Conservation (phyloP, 1,140 invertebrate species). For the Trachymyrmex cornetzi region DNA sequence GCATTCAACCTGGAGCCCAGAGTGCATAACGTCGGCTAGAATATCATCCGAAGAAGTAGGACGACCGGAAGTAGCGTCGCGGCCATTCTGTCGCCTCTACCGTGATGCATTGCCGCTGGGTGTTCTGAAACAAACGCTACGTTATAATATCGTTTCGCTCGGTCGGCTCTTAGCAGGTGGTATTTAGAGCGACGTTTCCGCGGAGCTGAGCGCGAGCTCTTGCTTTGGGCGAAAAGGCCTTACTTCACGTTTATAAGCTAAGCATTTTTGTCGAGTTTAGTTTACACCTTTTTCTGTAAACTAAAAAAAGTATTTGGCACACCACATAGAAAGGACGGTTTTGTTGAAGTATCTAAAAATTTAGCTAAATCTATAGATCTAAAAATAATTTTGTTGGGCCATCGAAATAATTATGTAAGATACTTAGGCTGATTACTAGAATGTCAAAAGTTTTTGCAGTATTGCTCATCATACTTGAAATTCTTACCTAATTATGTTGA, state of each 20-base stretch:
- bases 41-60: constrained; percentile 76
- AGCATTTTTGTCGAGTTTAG: constrained; percentile 8
- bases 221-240: constrained; percentile 11
- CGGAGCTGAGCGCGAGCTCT: background rate
- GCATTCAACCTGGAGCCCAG: constrained; percentile 46
- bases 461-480: no score
- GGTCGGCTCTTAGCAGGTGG: constrained; percentile 41
- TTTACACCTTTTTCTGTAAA: background rate
- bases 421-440: no score
- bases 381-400: no score
- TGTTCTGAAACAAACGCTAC: constrained; percentile 84
- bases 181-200: constrained; percentile 31
- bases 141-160: constrained; percentile 54
- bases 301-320: background rate
- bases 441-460: no score
- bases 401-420: no score
- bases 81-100: constrained; percentile 79
- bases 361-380: no score
- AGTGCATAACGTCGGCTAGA: constrained; percentile 70
- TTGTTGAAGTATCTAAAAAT: no score
- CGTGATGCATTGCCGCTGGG: constrained; percentile 87
- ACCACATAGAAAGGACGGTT: background rate
- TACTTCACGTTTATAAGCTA: constrained; percentile 31
- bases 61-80: constrained; percentile 76
- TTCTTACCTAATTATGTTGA: no score